Conservation (phyloP, 2,888 invertebrate species). For the Macrophya annulata region DNA sequence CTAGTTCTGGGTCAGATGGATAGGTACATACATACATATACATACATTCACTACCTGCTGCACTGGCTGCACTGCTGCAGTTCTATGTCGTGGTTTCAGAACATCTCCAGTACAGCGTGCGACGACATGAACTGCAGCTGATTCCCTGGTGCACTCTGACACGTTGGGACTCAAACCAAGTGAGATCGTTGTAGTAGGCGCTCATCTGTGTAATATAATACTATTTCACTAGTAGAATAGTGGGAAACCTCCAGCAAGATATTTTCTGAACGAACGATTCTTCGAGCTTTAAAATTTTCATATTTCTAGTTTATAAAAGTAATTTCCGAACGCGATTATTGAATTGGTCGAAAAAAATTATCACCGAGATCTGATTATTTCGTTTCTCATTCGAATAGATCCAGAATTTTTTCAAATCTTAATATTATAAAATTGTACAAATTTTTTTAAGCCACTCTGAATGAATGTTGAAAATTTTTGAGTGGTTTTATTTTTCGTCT, state of each 20-base stretch:
- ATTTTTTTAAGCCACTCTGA: too few species aligned
- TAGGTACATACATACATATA: background rate
- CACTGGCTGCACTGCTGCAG: background rate
- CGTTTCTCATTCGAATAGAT: too few species aligned
- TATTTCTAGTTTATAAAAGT: background rate
- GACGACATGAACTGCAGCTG: conserved; percentile 45
- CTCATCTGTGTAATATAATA: conserved; percentile 17
- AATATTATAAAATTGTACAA: too few species aligned
- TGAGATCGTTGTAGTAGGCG: conserved; percentile 2
- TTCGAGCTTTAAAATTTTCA: background rate
- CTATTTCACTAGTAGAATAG: background rate
- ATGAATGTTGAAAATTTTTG: too few species aligned
- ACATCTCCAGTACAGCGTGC: conserved; percentile 50
- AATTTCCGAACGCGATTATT: too few species aligned
- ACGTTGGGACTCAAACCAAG: background rate
- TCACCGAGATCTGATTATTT: too few species aligned
- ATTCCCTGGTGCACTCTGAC: conserved; percentile 29
- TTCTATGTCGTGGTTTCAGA: conserved; percentile 48
- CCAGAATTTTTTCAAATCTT: too few species aligned
- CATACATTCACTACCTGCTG: background rate
- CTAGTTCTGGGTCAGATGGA: conserved; percentile 37
- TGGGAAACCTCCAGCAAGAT: background rate
- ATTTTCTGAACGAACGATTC: background rate
- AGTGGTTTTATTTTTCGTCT: too few species aligned
- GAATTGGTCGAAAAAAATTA: too few species aligned